These are phyloP conservation scores for Sthenelais limicola DNA, from an alignment of 2,888 invertebrate species.

Conservation along the genomic window DNA sequence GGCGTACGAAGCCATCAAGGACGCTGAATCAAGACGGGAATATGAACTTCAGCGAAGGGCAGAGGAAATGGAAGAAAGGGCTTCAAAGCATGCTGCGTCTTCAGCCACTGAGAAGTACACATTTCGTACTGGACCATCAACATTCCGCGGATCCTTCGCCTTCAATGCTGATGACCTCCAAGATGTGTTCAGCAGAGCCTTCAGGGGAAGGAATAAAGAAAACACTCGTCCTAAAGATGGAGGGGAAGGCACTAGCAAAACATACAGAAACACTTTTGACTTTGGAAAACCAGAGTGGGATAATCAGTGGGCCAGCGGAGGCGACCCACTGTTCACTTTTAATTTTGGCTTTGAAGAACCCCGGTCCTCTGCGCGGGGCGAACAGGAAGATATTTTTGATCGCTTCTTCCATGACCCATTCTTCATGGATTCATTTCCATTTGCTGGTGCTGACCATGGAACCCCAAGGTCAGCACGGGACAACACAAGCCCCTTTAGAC, in stretches of 20 bases:
- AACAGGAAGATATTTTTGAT: conserved; percentile 13
- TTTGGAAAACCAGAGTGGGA: not conserved
- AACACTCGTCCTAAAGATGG: not conserved
- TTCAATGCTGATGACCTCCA: conserved; percentile 13
- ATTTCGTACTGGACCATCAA: not conserved
- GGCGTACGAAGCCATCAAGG: conserved; percentile 63
- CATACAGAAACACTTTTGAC: not conserved
- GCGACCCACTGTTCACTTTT: not conserved
- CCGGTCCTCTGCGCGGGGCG: not conserved
- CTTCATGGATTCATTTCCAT: conserved; percentile 18
- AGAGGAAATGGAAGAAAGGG: conserved; percentile 35
- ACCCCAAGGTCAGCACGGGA: no score
- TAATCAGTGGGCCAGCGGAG: not conserved
- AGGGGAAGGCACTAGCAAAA: no score
- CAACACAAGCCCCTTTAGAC: no score
- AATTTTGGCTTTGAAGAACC: conserved; percentile 1
- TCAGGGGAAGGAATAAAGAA: conserved; percentile 10
- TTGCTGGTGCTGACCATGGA: not conserved
- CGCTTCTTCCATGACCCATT: conserved; percentile 28
- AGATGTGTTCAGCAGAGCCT: conserved; percentile 5
- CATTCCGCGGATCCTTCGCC: not conserved
- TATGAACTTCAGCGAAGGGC: conserved; percentile 32
- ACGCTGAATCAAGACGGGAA: conserved; percentile 9
- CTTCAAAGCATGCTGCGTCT: no score
- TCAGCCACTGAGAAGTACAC: no score